Percentiles rank a stretch among this genome's conserved stretches.
These are phyloP conservation scores for Cheilosia vulpina DNA, from an alignment of 2,888 invertebrate genomes.

Conservation along the genomic window DNA sequence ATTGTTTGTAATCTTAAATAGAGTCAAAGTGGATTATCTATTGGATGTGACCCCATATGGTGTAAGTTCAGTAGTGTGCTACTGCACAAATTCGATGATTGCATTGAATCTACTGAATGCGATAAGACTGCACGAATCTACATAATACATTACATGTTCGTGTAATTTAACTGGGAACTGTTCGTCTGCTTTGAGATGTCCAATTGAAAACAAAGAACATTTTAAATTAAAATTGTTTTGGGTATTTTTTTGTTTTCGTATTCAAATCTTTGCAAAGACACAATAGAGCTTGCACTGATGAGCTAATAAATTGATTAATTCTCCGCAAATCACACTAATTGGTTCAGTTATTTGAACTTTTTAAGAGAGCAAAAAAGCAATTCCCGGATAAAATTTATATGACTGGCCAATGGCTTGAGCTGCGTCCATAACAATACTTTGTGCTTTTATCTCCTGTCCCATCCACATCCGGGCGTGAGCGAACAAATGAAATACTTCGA, in stretches of 20 bases:
- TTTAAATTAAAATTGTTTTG: conserved; percentile 7
- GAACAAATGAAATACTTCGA: conserved; percentile 28
- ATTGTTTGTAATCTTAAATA: conserved; percentile 26
- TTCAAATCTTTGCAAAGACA: background rate
- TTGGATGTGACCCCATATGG: conserved; percentile 42
- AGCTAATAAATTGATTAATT: conserved; percentile 21
- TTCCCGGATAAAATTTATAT: background rate
- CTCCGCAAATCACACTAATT: conserved; percentile 26
- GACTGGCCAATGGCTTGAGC: conserved; percentile 1
- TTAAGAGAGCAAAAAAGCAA: background rate
- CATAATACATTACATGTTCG: background rate
- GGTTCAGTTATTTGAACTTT: conserved; percentile 9
- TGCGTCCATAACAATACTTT: conserved; percentile 6
- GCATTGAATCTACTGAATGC: conserved; percentile 17
- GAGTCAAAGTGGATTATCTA: conserved; percentile 49
- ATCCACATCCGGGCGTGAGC: conserved; percentile 63
- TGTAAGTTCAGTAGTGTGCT: conserved; percentile 49
- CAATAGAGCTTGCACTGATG: background rate
- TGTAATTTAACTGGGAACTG: conserved; percentile 17
- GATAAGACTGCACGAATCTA: conserved; percentile 48
- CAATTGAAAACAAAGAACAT: conserved; percentile 1
- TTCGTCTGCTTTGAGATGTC: conserved; percentile 5
- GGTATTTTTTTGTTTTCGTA: background rate
- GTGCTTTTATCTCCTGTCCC: conserved; percentile 6
- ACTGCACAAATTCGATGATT: conserved; percentile 19